Percentiles rank a stretch among this genome's conserved stretches.
Evolutionary conservation across 2,888 invertebrate species (phyloP).

Genomic region (Mesorhabditis belari): DNA sequence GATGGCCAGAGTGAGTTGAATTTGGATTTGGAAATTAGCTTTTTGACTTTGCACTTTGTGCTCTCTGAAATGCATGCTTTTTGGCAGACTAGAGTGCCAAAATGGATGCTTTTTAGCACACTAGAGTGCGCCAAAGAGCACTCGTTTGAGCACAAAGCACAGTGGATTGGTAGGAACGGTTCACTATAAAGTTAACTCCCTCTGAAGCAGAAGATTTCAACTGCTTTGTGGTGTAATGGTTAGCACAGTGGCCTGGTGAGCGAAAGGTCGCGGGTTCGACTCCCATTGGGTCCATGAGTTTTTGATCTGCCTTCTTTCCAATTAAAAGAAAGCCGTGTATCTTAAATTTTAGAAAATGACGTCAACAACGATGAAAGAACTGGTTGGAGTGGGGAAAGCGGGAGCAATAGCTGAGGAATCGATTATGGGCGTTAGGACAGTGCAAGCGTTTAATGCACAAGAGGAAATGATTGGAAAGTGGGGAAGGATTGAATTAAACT

Average conservation of each 20-base stretch:
- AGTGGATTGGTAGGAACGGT: too few relatives aligned
- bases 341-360: slow-evolving; percentile 27
- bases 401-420: slow-evolving; percentile 43
- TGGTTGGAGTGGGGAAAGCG: slow-evolving; percentile 31
- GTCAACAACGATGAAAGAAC: slow-evolving; percentile 22
- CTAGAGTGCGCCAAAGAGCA: too few relatives aligned
- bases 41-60: too few relatives aligned
- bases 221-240: background rate
- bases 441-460: slow-evolving; percentile 42
- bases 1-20: slow-evolving; percentile 26
- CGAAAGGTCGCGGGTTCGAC: too few relatives aligned
- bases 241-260: background rate
- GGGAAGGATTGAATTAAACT: background rate
- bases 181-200: too few relatives aligned
- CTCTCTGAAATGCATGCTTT: too few relatives aligned
- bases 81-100: too few relatives aligned
- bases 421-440: slow-evolving; percentile 37
- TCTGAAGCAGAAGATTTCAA: background rate
- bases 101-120: too few relatives aligned
- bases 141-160: too few relatives aligned
- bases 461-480: slow-evolving; percentile 31
- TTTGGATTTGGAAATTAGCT: too few relatives aligned
- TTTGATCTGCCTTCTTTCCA: too few relatives aligned
- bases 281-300: too few relatives aligned
- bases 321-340: background rate